A percentile compares a stretch with the other conserved stretches of the same genome.
phyloP scores from a whole-genome alignment of 2,113 vertebrate genomes.

The Antigone vipio region DNA sequence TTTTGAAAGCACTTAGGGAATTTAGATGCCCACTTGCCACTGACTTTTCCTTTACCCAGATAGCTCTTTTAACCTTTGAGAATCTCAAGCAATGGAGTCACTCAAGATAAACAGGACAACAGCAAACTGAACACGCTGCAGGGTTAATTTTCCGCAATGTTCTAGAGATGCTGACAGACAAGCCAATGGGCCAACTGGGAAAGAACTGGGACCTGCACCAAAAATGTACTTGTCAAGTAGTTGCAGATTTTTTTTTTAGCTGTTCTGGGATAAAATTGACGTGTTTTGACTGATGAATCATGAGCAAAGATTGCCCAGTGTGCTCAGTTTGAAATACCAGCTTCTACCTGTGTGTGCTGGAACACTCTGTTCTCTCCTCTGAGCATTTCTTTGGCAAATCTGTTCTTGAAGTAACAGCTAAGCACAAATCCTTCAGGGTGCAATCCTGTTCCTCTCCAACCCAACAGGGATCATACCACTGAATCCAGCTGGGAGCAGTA shows the following conservation, averaged over 20 bases:
- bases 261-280: constrained; percentile 67
- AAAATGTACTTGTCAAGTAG: constrained; percentile 68
- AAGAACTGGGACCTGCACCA: constrained; percentile 65
- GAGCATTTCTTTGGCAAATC: constrained; percentile 67
- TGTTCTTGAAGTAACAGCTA: constrained; percentile 60
- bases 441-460: constrained; percentile 39
- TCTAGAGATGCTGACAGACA: constrained; percentile 59
- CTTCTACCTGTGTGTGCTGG: constrained; percentile 68
- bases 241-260: constrained; percentile 66
- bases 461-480: constrained; percentile 5
- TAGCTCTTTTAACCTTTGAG: not conserved
- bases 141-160: constrained; percentile 28
- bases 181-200: constrained; percentile 66
- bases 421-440: constrained; percentile 63
- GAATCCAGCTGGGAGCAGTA: constrained; percentile 56
- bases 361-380: constrained; percentile 67
- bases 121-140: not conserved
- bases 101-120: constrained; percentile 12
- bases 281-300: constrained; percentile 71
- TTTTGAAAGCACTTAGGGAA: not conserved
- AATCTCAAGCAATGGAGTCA: not conserved
- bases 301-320: constrained; percentile 68
- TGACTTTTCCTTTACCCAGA: not conserved
- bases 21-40: not conserved
- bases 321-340: constrained; percentile 65